Evolutionary conservation across 1,140 invertebrate species (phyloP).

Genomic region (Bombus pascuorum): DNA sequence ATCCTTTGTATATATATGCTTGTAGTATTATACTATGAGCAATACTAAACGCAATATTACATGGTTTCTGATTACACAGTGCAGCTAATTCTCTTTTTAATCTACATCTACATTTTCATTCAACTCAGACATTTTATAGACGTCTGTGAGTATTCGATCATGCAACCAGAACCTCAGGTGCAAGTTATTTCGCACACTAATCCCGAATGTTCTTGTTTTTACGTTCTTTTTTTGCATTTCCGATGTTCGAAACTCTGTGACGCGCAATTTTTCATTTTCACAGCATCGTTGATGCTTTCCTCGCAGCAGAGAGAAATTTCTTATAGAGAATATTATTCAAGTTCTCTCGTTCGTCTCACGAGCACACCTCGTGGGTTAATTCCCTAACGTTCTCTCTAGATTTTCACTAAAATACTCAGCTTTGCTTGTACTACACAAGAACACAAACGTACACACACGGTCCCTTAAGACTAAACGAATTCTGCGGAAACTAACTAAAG

Average conservation of each 20-base stretch:
- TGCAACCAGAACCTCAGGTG: neutral
- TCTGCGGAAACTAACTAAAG: conserved; percentile 16
- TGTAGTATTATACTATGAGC: neutral
- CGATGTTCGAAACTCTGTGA: neutral
- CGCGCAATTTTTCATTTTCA: neutral
- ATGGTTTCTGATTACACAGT: neutral
- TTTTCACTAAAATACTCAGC: conserved; percentile 15
- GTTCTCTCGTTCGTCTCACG: neutral
- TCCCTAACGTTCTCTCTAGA: neutral
- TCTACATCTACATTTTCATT: neutral
- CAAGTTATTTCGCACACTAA: neutral
- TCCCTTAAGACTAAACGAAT: conserved; percentile 20
- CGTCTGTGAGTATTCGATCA: neutral
- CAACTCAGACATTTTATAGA: neutral
- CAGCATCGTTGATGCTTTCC: neutral
- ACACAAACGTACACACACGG: neutral
- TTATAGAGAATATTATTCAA: conserved; percentile 1
- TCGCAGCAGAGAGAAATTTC: neutral
- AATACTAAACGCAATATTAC: neutral
- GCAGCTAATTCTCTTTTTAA: neutral
- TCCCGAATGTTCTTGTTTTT: neutral
- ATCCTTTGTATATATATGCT: too few species aligned
- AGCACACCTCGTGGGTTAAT: neutral
- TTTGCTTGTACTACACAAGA: neutral
- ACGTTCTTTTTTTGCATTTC: neutral